phyloP scores from a whole-genome alignment of 37 sponge, comb jelly and placozoan species.

The Aplysina aerophoba region DNA sequence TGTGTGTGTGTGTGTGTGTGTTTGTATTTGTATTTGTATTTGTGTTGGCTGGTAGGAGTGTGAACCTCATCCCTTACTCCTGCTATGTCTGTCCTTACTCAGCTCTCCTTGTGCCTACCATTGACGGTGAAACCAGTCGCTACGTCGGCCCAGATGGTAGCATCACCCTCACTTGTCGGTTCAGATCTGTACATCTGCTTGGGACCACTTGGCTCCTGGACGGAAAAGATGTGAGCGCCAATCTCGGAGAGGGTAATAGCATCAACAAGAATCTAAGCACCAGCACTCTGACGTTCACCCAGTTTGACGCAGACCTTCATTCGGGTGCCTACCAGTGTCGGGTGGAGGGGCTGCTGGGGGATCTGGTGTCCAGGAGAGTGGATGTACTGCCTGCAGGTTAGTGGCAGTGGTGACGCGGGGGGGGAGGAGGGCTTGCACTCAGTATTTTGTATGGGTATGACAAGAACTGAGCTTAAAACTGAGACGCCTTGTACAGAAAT shows the following conservation, averaged over 20 bases:
- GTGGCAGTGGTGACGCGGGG: too few relatives aligned
- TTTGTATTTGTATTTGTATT: background rate
- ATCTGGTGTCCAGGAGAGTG: background rate
- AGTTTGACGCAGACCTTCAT: background rate
- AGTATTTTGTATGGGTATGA: too few relatives aligned
- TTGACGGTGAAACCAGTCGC: background rate
- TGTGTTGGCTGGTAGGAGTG: too few relatives aligned
- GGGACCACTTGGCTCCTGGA: background rate
- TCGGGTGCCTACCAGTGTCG: conserved; percentile 7
- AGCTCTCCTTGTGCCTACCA: background rate
- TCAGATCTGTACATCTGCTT: background rate
- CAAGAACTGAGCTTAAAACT: too few relatives aligned
- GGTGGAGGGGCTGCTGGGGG: background rate
- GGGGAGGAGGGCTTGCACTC: too few relatives aligned
- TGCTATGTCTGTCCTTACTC: background rate
- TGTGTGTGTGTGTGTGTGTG: too few relatives aligned
- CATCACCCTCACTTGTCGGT: conserved; percentile 5
- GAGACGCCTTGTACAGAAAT: too few relatives aligned
- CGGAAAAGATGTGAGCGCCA: background rate
- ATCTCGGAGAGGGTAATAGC: background rate
- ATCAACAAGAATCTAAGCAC: background rate
- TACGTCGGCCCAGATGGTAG: conserved; percentile 1
- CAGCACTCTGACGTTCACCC: background rate
- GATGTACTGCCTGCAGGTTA: background rate
- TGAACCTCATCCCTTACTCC: too few relatives aligned